Evolutionary conservation across 1,140 invertebrate genomes (phyloP).

Genomic region (Grapholita molesta): DNA sequence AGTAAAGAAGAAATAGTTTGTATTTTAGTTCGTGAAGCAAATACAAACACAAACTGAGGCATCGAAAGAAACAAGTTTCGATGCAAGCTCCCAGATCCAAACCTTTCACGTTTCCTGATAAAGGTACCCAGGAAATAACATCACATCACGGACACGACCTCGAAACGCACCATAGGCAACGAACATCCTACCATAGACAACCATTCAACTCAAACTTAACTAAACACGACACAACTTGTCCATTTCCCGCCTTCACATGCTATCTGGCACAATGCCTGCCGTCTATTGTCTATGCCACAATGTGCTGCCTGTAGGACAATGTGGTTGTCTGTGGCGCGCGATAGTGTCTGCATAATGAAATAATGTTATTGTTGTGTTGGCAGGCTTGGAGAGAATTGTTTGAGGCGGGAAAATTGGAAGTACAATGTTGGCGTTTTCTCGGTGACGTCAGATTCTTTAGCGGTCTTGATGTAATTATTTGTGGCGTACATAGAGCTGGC

Average conservation of each 20-base stretch:
- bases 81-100: background rate
- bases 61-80: too few relatives aligned
- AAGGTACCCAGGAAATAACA: background rate
- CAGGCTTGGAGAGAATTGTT: background rate
- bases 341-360: constrained; percentile 17
- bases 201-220: background rate
- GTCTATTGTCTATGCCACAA: constrained; percentile 6
- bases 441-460: background rate
- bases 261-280: background rate
- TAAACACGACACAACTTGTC: constrained; percentile 10
- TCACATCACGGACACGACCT: background rate
- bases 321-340: constrained; percentile 3
- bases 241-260: constrained; percentile 10
- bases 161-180: background rate
- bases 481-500: background rate
- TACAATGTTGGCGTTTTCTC: background rate
- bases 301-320: background rate
- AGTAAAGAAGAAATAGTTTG: too few relatives aligned
- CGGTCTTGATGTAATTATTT: background rate
- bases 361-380: constrained; percentile 16
- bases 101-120: background rate
- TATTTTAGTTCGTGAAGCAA: too few relatives aligned
- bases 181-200: background rate
- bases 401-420: background rate
- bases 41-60: too few relatives aligned